A percentile compares a stretch with the other conserved stretches of the same genome.
Evolutionary conservation across 2,113 vertebrate species (phyloP).

Genomic region (Hystrix brachyura): DNA sequence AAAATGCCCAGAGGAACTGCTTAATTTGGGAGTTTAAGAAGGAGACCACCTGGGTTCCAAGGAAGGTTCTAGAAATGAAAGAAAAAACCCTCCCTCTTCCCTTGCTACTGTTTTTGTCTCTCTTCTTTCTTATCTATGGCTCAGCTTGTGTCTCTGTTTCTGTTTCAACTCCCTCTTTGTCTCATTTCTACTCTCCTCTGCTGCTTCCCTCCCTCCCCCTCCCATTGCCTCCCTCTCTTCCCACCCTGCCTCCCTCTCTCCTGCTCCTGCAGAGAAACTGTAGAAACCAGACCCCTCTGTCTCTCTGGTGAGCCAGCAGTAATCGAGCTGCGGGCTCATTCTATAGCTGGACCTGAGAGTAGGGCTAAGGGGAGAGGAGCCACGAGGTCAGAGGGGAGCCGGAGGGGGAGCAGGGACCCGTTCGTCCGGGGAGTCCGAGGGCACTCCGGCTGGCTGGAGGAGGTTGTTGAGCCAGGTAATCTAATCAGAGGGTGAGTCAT

Average conservation of each 20-base stretch:
- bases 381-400: conserved; percentile 45
- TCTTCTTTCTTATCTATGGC: conserved; percentile 50
- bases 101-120: conserved; percentile 30
- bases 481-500: conserved; percentile 81
- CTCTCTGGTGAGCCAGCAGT: conserved; percentile 52
- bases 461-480: conserved; percentile 79
- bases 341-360: conserved; percentile 22
- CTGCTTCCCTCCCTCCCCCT: conserved; percentile 24
- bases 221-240: neutral
- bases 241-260: conserved; percentile 12
- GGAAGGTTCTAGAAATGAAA: conserved; percentile 61
- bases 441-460: conserved; percentile 66
- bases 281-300: conserved; percentile 64
- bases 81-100: conserved; percentile 7
- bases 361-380: neutral
- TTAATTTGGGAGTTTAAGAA: neutral
- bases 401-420: neutral
- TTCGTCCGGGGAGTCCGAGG: neutral
- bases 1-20: neutral
- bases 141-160: conserved; percentile 59
- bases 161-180: conserved; percentile 65
- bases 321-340: conserved; percentile 72
- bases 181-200: conserved; percentile 60
- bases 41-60: neutral
- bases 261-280: conserved; percentile 69